These are phyloP conservation scores for Mesoclemmys tuberculata DNA, from an alignment of 2,113 vertebrate genomes.

Conservation along the genomic window DNA sequence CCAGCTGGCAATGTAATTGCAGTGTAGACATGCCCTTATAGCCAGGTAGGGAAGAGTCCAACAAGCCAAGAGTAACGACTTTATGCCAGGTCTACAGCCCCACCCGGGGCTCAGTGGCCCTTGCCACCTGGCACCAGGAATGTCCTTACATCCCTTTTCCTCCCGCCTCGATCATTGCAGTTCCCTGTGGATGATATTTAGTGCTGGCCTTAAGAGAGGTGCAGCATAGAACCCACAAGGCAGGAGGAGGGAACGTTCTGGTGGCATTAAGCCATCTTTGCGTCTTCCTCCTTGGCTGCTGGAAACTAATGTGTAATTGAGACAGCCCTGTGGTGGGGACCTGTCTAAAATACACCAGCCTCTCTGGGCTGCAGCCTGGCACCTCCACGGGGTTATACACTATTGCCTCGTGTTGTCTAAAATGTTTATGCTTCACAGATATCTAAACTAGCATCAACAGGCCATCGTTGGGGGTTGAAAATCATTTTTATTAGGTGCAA, in stretches of 20 bases:
- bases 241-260: background rate
- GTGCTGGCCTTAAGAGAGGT: background rate
- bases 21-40: background rate
- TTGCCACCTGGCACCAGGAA: no score
- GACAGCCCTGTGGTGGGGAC: background rate
- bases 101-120: no score
- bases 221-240: background rate
- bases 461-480: conserved; percentile 67
- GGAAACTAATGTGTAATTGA: background rate
- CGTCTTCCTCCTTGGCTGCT: background rate
- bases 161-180: background rate
- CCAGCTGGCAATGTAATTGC: background rate
- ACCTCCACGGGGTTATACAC: background rate
- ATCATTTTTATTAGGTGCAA: conserved; percentile 76
- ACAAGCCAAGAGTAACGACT: no score
- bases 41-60: background rate
- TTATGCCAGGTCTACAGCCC: no score
- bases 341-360: background rate
- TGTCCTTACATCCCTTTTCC: background rate
- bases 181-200: background rate
- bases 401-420: conserved; percentile 10
- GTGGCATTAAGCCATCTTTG: background rate
- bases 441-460: conserved; percentile 66
- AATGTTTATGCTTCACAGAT: conserved; percentile 62
- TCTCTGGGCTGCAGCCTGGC: background rate